These are phyloP conservation scores for Charadrius vociferus DNA, from an alignment of 2,113 vertebrate genomes.

Conservation along the genomic window DNA sequence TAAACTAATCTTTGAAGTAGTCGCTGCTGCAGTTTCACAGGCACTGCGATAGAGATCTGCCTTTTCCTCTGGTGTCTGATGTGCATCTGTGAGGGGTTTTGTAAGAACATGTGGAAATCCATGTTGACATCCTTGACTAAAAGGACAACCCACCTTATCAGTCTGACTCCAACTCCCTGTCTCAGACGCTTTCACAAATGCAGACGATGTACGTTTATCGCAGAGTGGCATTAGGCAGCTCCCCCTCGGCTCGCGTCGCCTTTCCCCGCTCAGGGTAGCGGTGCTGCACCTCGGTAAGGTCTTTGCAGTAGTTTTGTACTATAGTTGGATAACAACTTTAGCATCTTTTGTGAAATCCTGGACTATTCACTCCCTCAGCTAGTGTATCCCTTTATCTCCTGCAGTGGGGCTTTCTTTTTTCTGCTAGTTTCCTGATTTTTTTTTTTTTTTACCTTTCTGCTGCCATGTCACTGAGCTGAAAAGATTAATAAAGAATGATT, in stretches of 20 bases:
- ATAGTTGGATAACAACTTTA: accelerated
- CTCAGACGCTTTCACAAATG: accelerated
- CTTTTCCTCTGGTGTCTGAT: neutral
- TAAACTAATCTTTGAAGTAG: neutral
- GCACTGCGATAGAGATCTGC: neutral
- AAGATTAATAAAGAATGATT: conserved; percentile 29
- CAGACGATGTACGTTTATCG: accelerated
- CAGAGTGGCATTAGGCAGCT: neutral
- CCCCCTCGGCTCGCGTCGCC: neutral
- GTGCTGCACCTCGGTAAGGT: accelerated
- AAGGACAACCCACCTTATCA: neutral
- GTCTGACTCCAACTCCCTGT: neutral
- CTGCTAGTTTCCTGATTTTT: neutral
- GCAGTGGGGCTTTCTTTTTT: neutral
- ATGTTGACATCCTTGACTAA: neutral
- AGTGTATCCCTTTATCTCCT: neutral
- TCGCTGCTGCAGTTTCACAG: neutral
- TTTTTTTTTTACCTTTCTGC: neutral
- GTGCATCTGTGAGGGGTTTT: neutral
- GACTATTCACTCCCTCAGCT: neutral
- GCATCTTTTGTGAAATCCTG: neutral
- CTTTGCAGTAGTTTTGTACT: neutral
- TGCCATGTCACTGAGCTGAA: neutral
- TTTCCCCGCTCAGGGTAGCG: neutral
- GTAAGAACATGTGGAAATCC: neutral